phyloP scores from a whole-genome alignment of 2,888 invertebrate species.

The Adela reaumurella region DNA sequence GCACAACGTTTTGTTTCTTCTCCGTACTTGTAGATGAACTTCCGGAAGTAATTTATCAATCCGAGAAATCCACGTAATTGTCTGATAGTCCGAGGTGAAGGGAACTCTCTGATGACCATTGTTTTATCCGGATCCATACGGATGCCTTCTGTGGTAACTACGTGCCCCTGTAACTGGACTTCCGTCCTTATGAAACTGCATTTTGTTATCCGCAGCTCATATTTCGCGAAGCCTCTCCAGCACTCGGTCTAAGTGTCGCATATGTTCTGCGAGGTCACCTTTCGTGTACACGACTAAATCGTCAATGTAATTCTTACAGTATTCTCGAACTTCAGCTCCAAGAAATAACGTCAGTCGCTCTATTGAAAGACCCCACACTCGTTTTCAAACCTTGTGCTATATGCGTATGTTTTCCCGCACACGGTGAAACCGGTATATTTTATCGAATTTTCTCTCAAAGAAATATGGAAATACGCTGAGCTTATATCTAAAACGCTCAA shows the following conservation, averaged over 20 bases:
- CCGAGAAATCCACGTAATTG: too few species aligned
- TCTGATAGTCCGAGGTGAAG: too few species aligned
- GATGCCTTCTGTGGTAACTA: slow-evolving; percentile 4
- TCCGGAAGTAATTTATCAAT: too few species aligned
- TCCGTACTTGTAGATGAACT: too few species aligned
- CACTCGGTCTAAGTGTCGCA: slow-evolving; percentile 6
- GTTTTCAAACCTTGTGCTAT: slow-evolving; percentile 11
- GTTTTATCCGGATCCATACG: too few species aligned
- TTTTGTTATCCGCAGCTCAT: slow-evolving; percentile 7
- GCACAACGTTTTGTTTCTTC: too few species aligned
- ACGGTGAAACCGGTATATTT: slow-evolving; percentile 11
- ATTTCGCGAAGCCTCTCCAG: slow-evolving; percentile 1
- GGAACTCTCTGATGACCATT: too few species aligned
- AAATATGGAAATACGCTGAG: too few species aligned
- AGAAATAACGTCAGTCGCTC: slow-evolving; percentile 8
- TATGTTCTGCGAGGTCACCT: slow-evolving; percentile 5
- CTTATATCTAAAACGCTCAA: too few species aligned
- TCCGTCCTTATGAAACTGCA: slow-evolving; percentile 5
- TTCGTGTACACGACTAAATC: slow-evolving; percentile 6
- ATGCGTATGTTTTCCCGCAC: slow-evolving; percentile 6
- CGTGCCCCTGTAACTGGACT: slow-evolving; percentile 7
- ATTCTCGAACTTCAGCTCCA: slow-evolving; percentile 7
- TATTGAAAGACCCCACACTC: slow-evolving; percentile 7
- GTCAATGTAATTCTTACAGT: slow-evolving; percentile 10
- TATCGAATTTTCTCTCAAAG: background rate